These are phyloP conservation scores for Diorhabda carinulata DNA, from an alignment of 1,140 invertebrate genomes.

Conservation along the genomic window DNA sequence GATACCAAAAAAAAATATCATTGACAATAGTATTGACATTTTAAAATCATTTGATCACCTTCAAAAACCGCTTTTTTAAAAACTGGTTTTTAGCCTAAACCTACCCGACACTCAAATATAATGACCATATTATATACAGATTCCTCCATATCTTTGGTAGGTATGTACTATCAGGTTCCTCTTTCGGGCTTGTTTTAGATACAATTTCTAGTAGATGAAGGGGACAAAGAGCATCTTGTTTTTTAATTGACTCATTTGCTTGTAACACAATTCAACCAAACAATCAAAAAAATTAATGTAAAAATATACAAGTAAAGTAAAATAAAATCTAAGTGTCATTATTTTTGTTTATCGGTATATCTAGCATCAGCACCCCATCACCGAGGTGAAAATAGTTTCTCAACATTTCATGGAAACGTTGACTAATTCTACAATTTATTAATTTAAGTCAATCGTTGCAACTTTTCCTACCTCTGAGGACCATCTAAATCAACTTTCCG, in stretches of 20 bases:
- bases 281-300: conserved; percentile 7
- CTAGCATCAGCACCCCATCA: conserved; percentile 6
- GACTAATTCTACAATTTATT: conserved; percentile 24
- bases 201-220: too few relatives aligned
- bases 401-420: conserved; percentile 30
- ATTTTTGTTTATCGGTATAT: conserved; percentile 34
- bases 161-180: too few relatives aligned
- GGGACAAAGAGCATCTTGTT: too few relatives aligned
- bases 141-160: not conserved
- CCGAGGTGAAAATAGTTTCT: conserved; percentile 11
- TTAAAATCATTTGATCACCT: conserved; percentile 47
- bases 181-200: too few relatives aligned
- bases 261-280: conserved; percentile 12
- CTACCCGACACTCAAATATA: conserved; percentile 38
- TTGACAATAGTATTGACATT: conserved; percentile 50
- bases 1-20: conserved; percentile 37
- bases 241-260: conserved; percentile 17
- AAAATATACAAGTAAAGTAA: conserved; percentile 23
- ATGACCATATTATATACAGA: conserved; percentile 27
- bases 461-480: conserved; percentile 29
- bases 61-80: conserved; percentile 22
- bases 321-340: conserved; percentile 28
- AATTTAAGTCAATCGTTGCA: conserved; percentile 34
- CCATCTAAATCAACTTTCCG: conserved; percentile 9
- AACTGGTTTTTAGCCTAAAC: conserved; percentile 23